A percentile compares a stretch with the other conserved stretches of the same genome.
Evolutionary conservation across 1,140 invertebrate genomes (phyloP).

Genomic region (Wiebesia pumilae): DNA sequence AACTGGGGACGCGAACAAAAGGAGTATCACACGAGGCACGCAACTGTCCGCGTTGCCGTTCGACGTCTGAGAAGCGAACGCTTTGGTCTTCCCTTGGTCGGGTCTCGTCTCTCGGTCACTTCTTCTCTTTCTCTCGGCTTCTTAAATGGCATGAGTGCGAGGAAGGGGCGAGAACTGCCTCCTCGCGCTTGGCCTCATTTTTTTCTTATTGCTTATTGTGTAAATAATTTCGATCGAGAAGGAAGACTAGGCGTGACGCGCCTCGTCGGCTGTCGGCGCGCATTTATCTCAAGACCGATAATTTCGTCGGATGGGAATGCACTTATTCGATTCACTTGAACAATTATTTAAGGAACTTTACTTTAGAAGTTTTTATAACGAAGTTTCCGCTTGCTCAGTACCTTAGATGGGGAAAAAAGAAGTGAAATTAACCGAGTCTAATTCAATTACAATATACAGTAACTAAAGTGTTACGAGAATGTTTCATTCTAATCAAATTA

Average conservation of each 20-base stretch:
- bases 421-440: not conserved
- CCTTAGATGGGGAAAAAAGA: not conserved
- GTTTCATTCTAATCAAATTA: no score
- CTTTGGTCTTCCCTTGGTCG: conserved; percentile 8
- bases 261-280: no score
- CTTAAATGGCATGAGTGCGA: conserved; percentile 22
- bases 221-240: not conserved
- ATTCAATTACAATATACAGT: not conserved
- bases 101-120: conserved; percentile 15
- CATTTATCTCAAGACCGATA: no score
- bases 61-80: conserved; percentile 8
- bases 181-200: conserved; percentile 28
- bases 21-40: not conserved
- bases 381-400: no score
- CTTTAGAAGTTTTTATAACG: no score
- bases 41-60: not conserved
- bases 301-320: no score
- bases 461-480: no score
- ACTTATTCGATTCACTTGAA: no score
- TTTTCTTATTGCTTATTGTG: not conserved
- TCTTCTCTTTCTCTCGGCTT: conserved; percentile 18
- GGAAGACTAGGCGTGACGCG: not conserved
- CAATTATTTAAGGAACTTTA: not conserved
- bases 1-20: not conserved
- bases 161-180: conserved; percentile 21